Percentiles rank a stretch among this genome's conserved stretches.
These are phyloP conservation scores for Dinothrombium tinctorium DNA, from an alignment of 1,140 invertebrate species.

Conservation along the genomic window DNA sequence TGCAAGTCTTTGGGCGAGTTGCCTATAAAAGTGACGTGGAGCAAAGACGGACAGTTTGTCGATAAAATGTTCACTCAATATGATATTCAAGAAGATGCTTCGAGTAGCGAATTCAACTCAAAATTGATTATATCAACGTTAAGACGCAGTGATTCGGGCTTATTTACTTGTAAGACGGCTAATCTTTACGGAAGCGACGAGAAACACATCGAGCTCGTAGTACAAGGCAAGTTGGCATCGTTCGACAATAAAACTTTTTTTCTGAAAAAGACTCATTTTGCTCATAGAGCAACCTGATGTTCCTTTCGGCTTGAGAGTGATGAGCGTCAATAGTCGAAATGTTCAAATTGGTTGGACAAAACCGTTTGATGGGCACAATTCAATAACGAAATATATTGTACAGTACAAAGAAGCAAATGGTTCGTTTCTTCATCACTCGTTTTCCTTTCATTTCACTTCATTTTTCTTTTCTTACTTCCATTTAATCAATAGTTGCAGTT, in stretches of 20 bases:
- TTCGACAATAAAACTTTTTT: too few species aligned
- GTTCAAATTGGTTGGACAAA: conserved; percentile 23
- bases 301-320: conserved; percentile 21
- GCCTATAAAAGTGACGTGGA: conserved; percentile 47
- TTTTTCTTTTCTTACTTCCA: too few species aligned
- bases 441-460: not conserved
- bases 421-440: conserved; percentile 2
- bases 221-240: conserved; percentile 5
- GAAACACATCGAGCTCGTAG: not conserved
- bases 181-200: conserved; percentile 19
- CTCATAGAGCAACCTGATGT: conserved; percentile 24
- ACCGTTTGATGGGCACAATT: conserved; percentile 26
- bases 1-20: conserved; percentile 28
- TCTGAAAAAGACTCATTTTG: too few species aligned
- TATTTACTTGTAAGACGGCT: conserved; percentile 22
- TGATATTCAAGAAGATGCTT: not conserved
- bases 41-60: conserved; percentile 40
- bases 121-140: conserved; percentile 19
- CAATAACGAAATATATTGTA: conserved; percentile 24
- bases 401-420: conserved; percentile 19
- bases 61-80: not conserved
- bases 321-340: conserved; percentile 20
- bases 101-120: conserved; percentile 3
- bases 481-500: too few species aligned
- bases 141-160: conserved; percentile 20